Conservation (phyloP, 1,140 invertebrate species). For the Ceratina australensis region DNA sequence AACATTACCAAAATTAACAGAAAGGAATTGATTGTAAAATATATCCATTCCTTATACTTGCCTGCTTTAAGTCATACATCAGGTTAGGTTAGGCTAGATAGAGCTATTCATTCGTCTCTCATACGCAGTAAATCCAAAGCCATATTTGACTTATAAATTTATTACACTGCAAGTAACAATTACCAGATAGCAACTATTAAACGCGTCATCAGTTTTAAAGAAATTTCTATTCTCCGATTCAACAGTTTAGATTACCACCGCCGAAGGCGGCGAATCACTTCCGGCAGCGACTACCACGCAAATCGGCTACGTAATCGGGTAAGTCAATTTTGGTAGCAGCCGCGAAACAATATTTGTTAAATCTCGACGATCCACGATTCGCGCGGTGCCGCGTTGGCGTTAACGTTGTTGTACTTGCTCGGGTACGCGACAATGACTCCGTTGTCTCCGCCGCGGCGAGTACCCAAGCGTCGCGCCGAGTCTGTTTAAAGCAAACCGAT, state of each 20-base stretch:
- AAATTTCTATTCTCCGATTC: slow-evolving; percentile 2
- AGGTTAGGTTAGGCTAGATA: too few species aligned
- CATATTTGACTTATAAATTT: neutral
- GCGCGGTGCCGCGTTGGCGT: neutral
- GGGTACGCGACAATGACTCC: neutral
- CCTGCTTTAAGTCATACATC: too few species aligned
- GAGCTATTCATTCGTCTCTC: too few species aligned
- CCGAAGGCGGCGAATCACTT: neutral
- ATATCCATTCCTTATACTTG: too few species aligned
- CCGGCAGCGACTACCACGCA: neutral
- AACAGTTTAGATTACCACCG: slow-evolving; percentile 13
- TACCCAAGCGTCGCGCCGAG: neutral
- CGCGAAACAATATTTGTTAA: slow-evolving; percentile 22
- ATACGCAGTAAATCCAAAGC: neutral
- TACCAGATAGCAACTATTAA: neutral
- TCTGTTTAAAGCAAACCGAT: slow-evolving; percentile 37
- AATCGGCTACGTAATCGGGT: neutral
- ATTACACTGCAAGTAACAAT: neutral
- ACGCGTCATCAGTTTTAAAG: too few species aligned
- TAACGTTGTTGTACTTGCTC: neutral
- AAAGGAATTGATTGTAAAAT: too few species aligned
- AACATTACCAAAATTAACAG: too few species aligned
- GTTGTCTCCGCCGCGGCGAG: neutral
- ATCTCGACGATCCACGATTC: neutral
- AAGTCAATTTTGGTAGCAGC: slow-evolving; percentile 24